Evolutionary conservation across 1,140 invertebrate genomes (phyloP).

Genomic region (Periplaneta americana): DNA sequence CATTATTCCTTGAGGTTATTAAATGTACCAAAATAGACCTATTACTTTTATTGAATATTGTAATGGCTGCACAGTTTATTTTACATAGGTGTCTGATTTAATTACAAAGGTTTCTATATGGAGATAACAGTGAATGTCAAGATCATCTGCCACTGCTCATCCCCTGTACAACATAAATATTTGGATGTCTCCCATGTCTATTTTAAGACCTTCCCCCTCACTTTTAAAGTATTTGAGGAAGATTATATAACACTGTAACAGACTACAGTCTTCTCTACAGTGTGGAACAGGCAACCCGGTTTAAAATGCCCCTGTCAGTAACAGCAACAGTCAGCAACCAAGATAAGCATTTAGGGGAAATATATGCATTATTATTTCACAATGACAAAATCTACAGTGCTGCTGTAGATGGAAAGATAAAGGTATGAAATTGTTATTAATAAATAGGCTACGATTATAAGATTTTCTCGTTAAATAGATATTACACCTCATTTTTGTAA

Average conservation of each 20-base stretch:
- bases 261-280: not conserved
- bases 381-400: constrained; percentile 38
- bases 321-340: constrained; percentile 27
- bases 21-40: too few species aligned
- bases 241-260: not conserved
- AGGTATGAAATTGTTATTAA: constrained; percentile 33
- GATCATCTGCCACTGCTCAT: too few species aligned
- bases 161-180: too few species aligned
- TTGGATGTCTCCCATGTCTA: not conserved
- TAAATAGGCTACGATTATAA: too few species aligned
- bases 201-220: not conserved
- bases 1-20: too few species aligned
- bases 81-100: too few species aligned
- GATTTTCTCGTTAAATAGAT: too few species aligned
- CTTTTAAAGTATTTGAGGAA: not conserved
- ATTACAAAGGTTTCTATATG: too few species aligned
- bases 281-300: not conserved
- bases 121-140: too few species aligned
- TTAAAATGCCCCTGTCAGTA: constrained; percentile 30
- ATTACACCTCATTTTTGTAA: too few species aligned
- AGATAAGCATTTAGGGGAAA: constrained; percentile 38
- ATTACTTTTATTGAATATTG: too few species aligned
- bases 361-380: constrained; percentile 34
- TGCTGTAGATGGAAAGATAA: constrained; percentile 43
- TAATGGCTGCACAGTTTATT: too few species aligned